These are phyloP conservation scores for Cuculus canorus DNA, from an alignment of 2,797 vertebrate species.

Conservation along the genomic window DNA sequence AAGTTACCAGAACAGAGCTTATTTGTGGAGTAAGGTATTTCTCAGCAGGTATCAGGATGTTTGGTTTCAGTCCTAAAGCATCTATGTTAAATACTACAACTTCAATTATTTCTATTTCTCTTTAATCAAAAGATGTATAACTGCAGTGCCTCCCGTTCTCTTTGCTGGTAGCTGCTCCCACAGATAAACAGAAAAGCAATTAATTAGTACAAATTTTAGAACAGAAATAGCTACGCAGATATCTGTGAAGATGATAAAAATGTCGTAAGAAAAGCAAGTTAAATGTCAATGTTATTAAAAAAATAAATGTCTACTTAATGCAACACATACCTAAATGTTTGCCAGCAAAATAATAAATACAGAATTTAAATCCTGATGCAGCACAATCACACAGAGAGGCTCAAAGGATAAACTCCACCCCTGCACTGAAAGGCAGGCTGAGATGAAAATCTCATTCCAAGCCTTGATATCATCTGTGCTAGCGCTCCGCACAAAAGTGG, in stretches of 20 bases:
- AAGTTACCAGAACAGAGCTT: not conserved
- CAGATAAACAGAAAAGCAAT: conserved; percentile 31
- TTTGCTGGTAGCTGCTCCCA: conserved; percentile 25
- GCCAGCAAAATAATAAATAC: conserved; percentile 41
- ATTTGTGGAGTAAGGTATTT: not conserved
- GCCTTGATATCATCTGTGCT: conserved; percentile 8
- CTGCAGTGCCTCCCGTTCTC: not conserved
- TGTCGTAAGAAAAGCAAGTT: conserved; percentile 18
- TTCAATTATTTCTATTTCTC: conserved; percentile 48
- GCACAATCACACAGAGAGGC: not conserved
- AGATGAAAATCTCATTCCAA: conserved; percentile 36
- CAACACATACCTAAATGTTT: conserved; percentile 34
- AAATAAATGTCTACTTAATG: conserved; percentile 39
- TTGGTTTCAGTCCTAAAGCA: not conserved
- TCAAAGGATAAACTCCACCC: not conserved
- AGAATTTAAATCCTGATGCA: not conserved
- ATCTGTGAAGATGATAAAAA: conserved; percentile 32
- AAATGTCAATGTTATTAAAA: conserved; percentile 38
- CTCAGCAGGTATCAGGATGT: conserved; percentile 17
- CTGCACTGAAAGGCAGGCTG: not conserved
- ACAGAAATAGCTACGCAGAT: conserved; percentile 14
- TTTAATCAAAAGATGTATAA: conserved; percentile 34
- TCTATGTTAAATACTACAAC: not conserved
- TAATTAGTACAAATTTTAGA: conserved; percentile 39
- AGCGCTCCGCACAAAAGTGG: conserved; percentile 48